A percentile compares a stretch with the other conserved stretches of the same genome.
Conservation (phyloP, 2,888 invertebrate species). For the Lampropteryx suffumata region DNA sequence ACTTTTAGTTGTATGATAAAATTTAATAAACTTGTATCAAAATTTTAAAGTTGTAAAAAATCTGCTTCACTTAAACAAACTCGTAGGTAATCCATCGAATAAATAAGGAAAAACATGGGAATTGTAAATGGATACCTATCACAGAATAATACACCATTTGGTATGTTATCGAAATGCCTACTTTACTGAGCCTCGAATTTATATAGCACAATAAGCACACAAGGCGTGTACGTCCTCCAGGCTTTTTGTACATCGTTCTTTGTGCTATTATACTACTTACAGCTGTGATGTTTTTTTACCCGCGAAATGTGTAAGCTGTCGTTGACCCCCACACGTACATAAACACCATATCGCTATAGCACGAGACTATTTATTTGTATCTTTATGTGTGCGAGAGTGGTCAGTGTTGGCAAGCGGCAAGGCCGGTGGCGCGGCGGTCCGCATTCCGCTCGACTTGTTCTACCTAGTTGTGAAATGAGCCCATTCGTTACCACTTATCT, state of each 20-base stretch:
- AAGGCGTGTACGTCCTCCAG: constrained; percentile 14
- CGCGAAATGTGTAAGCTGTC: constrained; percentile 42
- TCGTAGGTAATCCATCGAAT: no score
- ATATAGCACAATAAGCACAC: constrained; percentile 7
- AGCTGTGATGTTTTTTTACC: constrained; percentile 29
- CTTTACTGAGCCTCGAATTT: constrained; percentile 1
- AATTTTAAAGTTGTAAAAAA: no score
- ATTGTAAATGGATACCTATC: no score
- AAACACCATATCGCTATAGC: constrained; percentile 46
- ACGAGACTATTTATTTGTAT: constrained; percentile 57
- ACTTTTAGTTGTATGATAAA: no score
- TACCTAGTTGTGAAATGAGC: constrained; percentile 70
- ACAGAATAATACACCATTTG: no score
- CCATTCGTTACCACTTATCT: constrained; percentile 61
- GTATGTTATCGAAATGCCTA: not conserved
- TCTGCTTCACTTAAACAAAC: no score
- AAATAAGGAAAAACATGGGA: no score
- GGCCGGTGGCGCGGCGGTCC: constrained; percentile 66
- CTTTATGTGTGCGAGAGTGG: constrained; percentile 69
- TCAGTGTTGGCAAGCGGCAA: constrained; percentile 76
- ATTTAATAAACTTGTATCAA: no score
- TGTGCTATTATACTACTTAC: constrained; percentile 5
- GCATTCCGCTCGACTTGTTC: constrained; percentile 72
- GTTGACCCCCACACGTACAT: constrained; percentile 51
- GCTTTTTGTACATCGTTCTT: constrained; percentile 6